Base-by-base conservation (phyloP, 1,140 invertebrate species). In the Melitaea cinxia region DNA sequence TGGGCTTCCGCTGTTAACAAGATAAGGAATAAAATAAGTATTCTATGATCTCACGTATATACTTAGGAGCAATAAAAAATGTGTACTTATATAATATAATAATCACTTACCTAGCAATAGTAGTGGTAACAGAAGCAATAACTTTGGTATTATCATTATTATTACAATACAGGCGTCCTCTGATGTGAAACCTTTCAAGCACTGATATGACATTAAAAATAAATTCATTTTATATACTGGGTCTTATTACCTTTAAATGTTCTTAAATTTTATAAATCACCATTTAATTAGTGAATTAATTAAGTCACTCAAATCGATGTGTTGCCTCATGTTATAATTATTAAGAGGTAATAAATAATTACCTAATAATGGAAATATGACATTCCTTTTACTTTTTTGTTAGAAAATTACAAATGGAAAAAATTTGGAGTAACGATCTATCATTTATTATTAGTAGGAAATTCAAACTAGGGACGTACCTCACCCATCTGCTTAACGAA, bases 71-170 rank as follows among this genome's bases (percentile, higher is more conserved):
- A n/a, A n/a, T 28, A 4, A 17, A 42, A 42, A 17, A 42, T 39
- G 7, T 42, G 1, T 19, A 10, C 1, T 19, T 17, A 42, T 19
- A 0, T 1, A 17, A 17, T n/a, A 33, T 33, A 6, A 12, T 33
- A 33, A 10, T 33, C 3, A 42, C 37, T 6, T 42, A 42, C 37
- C 37, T 42, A 42, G 19, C 21, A 42, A 28, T 12, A 42, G 33
- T 28, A 57, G 26, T 42, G 54, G 54, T 9, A 42, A 7, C n/a
- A 57, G 26, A 14, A 57, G 15, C 17, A 57, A 57, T 45, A 57
- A 15, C n/a, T 57, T 57, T 28, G 37, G 42, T 47, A 47, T 70
- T n/a, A 23, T 55, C 23, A 57, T 45, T 42, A 9, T 42, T 55
- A 54, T 9, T 47, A 14, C 37, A 30, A 39, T 19, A 42, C 2